phyloP scores from a whole-genome alignment of 2,888 invertebrate species.

The Protonemura montana region DNA sequence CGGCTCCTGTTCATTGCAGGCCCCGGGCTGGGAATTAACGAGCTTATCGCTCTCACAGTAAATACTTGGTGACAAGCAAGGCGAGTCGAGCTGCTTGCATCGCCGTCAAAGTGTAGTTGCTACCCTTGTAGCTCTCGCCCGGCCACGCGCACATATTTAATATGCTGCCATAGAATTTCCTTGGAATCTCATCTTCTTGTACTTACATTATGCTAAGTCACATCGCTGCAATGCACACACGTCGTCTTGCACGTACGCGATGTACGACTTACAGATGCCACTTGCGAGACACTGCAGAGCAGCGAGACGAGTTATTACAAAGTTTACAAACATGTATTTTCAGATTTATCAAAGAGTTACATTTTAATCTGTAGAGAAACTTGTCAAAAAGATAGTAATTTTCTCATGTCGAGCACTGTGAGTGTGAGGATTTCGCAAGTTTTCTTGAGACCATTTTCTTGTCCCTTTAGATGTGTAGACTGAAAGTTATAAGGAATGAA shows the following conservation, averaged over 20 bases:
- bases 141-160: not conserved
- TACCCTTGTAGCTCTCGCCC: not conserved
- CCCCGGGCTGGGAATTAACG: conserved; percentile 30
- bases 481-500: too few species aligned
- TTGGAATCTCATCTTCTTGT: not conserved
- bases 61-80: conserved; percentile 16
- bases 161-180: not conserved
- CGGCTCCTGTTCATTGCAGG: not conserved
- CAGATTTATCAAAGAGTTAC: not conserved
- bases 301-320: not conserved
- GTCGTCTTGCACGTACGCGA: not conserved
- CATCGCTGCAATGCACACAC: not conserved
- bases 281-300: not conserved
- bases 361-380: not conserved
- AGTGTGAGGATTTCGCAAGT: too few species aligned
- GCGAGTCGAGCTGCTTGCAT: not conserved
- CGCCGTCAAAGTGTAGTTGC: not conserved
- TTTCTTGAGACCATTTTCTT: too few species aligned
- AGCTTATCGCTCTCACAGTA: conserved; percentile 36
- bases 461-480: too few species aligned
- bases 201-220: not conserved
- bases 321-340: not conserved
- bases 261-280: not conserved
- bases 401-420: too few species aligned
- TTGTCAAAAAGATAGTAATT: not conserved